Percentiles rank a stretch among this genome's conserved stretches.
Conservation (phyloP, 2,888 invertebrate genomes). For the Pseudococcus viburni region DNA sequence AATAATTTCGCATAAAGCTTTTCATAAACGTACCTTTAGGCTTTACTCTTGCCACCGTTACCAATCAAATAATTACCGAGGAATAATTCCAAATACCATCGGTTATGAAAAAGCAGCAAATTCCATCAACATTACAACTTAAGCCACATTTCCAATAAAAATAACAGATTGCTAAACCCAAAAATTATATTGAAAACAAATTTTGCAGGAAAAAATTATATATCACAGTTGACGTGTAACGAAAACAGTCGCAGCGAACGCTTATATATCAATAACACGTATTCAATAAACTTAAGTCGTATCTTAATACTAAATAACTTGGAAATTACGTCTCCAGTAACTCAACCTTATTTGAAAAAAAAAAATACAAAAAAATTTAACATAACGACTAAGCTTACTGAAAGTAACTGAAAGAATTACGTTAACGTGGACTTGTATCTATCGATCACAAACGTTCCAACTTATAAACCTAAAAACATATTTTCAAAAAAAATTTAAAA, state of each 20-base stretch:
- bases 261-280: background rate
- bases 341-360: background rate
- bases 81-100: too few species aligned
- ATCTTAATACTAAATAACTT: background rate
- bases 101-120: too few species aligned
- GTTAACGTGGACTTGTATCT: background rate
- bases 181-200: background rate
- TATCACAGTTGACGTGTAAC: constrained; percentile 26
- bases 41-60: too few species aligned
- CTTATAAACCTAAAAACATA: constrained; percentile 10
- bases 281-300: background rate
- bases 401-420: background rate
- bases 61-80: too few species aligned
- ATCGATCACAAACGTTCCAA: constrained; percentile 15
- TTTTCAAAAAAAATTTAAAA: background rate
- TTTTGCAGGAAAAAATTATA: background rate
- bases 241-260: background rate
- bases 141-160: too few species aligned
- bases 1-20: too few species aligned
- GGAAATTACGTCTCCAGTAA: background rate
- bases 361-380: background rate
- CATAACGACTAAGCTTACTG: background rate
- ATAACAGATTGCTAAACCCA: background rate
- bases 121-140: too few species aligned
- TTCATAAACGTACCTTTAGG: too few species aligned